Percentiles rank a stretch among this genome's conserved stretches.
Evolutionary conservation across 1,140 invertebrate genomes (phyloP).

Genomic region (Ceratina japonica): DNA sequence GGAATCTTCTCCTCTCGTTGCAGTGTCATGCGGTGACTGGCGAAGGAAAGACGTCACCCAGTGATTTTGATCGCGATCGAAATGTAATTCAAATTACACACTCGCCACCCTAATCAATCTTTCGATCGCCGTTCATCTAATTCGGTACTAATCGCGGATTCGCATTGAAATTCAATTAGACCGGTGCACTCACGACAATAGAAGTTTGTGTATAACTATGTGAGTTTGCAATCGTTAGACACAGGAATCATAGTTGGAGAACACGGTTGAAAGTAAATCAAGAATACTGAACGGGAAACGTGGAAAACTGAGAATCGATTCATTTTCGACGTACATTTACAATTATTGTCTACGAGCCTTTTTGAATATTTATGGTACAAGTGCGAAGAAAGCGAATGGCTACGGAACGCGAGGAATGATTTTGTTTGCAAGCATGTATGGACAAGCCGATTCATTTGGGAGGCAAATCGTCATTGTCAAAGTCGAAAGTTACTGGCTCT

Average conservation of each 20-base stretch:
- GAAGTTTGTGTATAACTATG: neutral
- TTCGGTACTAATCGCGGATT: neutral
- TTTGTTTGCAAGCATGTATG: slow-evolving; percentile 5
- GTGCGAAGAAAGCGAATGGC: slow-evolving; percentile 16
- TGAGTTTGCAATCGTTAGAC: too few relatives aligned
- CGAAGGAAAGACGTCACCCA: neutral
- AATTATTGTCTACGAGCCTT: neutral
- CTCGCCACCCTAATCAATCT: neutral
- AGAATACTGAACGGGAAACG: too few relatives aligned
- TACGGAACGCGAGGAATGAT: neutral
- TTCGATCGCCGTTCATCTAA: neutral
- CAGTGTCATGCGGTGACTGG: slow-evolving; percentile 8
- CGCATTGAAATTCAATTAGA: neutral
- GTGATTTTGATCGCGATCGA: slow-evolving; percentile 17
- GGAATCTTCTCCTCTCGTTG: slow-evolving; percentile 56
- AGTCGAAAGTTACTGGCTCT: slow-evolving; percentile 74
- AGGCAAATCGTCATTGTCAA: slow-evolving; percentile 59
- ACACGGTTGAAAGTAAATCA: too few relatives aligned
- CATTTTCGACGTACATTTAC: too few relatives aligned
- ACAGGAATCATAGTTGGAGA: too few relatives aligned
- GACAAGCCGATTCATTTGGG: slow-evolving; percentile 38
- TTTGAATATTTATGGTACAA: neutral
- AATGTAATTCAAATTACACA: neutral
- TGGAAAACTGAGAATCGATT: too few relatives aligned
- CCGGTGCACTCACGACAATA: neutral